A percentile compares a stretch with the other conserved stretches of the same genome.
Evolutionary conservation across 2,113 vertebrate species (phyloP).

Genomic region (Pteropus alecto): DNA sequence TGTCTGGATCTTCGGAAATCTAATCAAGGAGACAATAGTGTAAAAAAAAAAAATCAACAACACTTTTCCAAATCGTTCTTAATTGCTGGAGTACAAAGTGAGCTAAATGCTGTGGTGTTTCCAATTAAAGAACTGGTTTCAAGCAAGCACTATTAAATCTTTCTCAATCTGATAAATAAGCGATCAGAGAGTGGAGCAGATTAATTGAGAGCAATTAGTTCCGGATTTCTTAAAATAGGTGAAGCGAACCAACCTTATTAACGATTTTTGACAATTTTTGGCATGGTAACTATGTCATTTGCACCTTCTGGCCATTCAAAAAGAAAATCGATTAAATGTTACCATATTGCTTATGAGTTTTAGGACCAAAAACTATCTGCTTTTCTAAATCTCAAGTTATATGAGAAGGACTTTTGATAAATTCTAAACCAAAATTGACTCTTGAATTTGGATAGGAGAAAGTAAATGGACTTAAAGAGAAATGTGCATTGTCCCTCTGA

Average conservation of each 20-base stretch:
- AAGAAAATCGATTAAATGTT: not conserved
- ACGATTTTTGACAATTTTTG: slow-evolving; percentile 65
- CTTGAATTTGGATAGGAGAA: slow-evolving; percentile 9
- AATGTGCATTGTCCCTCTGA: not conserved
- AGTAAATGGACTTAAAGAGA: not conserved
- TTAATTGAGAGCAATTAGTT: slow-evolving; percentile 90
- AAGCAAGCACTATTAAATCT: slow-evolving; percentile 88
- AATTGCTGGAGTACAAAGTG: slow-evolving; percentile 89
- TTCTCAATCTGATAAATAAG: slow-evolving; percentile 92
- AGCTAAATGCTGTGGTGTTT: slow-evolving; percentile 86
- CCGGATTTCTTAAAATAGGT: slow-evolving; percentile 82
- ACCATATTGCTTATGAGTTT: not conserved
- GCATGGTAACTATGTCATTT: slow-evolving; percentile 30
- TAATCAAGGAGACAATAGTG: slow-evolving; percentile 92
- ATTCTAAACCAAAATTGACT: not conserved
- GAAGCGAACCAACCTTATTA: slow-evolving; percentile 78
- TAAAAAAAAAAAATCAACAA: slow-evolving; percentile 81
- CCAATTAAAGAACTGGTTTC: slow-evolving; percentile 89
- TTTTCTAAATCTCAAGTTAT: not conserved
- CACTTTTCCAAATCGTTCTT: slow-evolving; percentile 92
- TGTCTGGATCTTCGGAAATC: slow-evolving; percentile 89
- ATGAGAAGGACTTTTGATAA: not conserved
- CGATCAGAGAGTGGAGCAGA: slow-evolving; percentile 87
- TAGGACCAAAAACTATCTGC: not conserved
- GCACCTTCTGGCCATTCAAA: not conserved